Evolutionary conservation across 2,797 vertebrate genomes (phyloP).

Genomic region (Thripadectes ignobilis): DNA sequence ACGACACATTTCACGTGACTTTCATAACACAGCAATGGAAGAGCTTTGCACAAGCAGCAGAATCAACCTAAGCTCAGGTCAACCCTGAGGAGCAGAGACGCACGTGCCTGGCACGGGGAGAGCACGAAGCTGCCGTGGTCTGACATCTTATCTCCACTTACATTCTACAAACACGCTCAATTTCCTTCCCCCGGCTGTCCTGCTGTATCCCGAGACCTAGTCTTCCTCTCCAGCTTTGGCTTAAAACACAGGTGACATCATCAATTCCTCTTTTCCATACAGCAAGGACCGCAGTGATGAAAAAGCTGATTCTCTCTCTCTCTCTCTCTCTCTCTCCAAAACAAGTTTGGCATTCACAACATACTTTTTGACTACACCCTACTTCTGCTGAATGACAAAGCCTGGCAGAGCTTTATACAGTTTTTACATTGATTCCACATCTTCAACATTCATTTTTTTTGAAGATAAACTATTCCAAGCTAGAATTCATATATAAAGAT

Average conservation of each 20-base stretch:
- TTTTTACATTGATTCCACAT: neutral
- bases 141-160: neutral
- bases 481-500: fast-evolving
- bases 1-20: fast-evolving
- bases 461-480: neutral
- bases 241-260: neutral
- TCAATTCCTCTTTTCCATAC: neutral
- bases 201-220: neutral
- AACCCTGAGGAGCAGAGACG: neutral
- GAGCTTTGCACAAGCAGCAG: neutral
- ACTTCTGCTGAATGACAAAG: neutral
- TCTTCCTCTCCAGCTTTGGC: neutral
- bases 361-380: neutral
- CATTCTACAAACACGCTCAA: neutral
- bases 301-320: neutral
- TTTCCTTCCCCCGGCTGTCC: neutral
- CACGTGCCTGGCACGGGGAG: neutral
- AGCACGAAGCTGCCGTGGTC: fast-evolving
- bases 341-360: fast-evolving
- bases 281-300: fast-evolving
- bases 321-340: neutral
- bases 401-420: neutral
- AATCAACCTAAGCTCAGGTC: neutral
- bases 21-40: neutral
- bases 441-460: neutral